Evolutionary conservation across 2,113 vertebrate species (phyloP).

Genomic region (Rissa tridactyla): DNA sequence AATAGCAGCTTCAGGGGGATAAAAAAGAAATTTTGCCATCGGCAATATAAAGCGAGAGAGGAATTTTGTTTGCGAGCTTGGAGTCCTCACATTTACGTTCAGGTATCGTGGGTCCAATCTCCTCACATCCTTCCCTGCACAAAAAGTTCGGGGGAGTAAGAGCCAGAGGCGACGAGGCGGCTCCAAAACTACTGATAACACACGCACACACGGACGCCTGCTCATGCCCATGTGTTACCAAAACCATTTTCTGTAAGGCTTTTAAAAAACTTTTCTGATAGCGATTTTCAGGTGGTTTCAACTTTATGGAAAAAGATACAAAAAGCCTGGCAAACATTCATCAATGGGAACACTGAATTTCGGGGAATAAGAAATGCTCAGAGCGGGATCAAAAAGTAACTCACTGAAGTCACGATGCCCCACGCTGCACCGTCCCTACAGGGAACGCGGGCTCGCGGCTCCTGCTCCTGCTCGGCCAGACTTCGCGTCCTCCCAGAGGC

Average conservation of each 20-base stretch:
- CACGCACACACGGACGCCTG: fast-evolving
- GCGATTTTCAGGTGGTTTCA: background rate
- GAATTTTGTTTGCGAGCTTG: background rate
- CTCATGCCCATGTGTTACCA: fast-evolving
- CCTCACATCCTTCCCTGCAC: background rate
- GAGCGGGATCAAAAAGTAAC: background rate
- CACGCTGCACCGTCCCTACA: fast-evolving
- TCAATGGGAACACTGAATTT: background rate
- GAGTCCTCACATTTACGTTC: background rate
- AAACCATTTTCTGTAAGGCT: background rate
- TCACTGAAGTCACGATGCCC: background rate
- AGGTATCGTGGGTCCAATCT: background rate
- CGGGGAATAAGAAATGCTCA: background rate
- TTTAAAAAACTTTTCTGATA: background rate
- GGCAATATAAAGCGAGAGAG: background rate
- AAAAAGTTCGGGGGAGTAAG: background rate
- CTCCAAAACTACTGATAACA: background rate
- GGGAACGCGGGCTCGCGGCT: fast-evolving
- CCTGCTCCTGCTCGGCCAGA: fast-evolving
- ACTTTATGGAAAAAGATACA: background rate
- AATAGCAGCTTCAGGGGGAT: background rate
- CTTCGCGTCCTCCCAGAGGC: background rate
- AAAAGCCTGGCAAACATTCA: background rate
- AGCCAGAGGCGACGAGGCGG: background rate
- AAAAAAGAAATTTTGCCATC: background rate